These are phyloP conservation scores for Nerophis lumbriciformis DNA, from an alignment of 2,113 vertebrate genomes.

Conservation along the genomic window DNA sequence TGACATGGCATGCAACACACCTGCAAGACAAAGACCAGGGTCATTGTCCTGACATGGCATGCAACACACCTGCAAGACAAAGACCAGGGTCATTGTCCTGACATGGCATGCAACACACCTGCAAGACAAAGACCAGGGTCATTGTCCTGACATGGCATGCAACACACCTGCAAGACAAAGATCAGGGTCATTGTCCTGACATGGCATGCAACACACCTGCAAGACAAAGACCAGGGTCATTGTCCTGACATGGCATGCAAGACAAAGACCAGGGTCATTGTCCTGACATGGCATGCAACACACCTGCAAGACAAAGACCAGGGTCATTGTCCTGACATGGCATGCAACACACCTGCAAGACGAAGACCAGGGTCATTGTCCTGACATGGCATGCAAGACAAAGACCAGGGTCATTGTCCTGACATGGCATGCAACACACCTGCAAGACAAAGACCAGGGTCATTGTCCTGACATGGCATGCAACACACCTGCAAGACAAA, in stretches of 20 bases:
- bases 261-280: too few relatives aligned
- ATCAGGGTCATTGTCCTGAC: not conserved
- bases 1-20: slow-evolving; percentile 34
- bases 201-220: not conserved
- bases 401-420: too few relatives aligned
- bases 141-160: too few relatives aligned
- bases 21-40: slow-evolving; percentile 56
- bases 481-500: not conserved
- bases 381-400: not conserved
- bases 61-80: not conserved
- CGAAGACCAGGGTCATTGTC: too few relatives aligned
- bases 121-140: too few relatives aligned
- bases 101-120: not conserved
- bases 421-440: slow-evolving; percentile 46
- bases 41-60: not conserved
- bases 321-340: too few relatives aligned
- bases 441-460: slow-evolving; percentile 49
- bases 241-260: not conserved
- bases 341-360: not conserved
- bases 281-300: slow-evolving; percentile 15
- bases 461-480: not conserved
- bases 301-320: slow-evolving; percentile 62
- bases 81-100: too few relatives aligned
- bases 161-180: slow-evolving; percentile 66
- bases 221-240: too few relatives aligned